A percentile compares a stretch with the other conserved stretches of the same genome.
Conservation (phyloP, 1,140 invertebrate genomes). For the Zophobas morio region DNA sequence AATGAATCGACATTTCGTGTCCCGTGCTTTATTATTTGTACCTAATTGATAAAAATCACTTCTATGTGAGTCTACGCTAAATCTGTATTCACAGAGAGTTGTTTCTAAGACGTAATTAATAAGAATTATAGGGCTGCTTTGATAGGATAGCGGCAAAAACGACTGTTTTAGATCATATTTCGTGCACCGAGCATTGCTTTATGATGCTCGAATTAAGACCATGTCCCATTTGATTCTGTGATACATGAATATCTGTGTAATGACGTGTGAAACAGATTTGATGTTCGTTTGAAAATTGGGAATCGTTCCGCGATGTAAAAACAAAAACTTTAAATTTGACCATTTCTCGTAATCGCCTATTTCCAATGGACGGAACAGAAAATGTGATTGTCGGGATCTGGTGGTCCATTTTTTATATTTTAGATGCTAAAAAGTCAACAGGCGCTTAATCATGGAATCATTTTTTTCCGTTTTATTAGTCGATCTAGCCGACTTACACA, state of each 20-base stretch:
- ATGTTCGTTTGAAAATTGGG: conserved; percentile 13
- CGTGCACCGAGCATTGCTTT: conserved; percentile 35
- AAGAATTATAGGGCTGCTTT: conserved; percentile 35
- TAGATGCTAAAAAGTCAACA: conserved; percentile 56
- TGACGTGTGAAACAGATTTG: conserved; percentile 14
- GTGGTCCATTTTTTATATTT: conserved; percentile 56
- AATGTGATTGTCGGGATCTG: conserved; percentile 44
- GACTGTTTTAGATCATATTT: conserved; percentile 40
- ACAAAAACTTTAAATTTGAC: conserved; percentile 12
- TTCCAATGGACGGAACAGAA: conserved; percentile 17
- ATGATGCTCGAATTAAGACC: conserved; percentile 31
- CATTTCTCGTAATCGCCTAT: conserved; percentile 16
- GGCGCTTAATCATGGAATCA: conserved; percentile 33
- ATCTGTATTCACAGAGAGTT: conserved; percentile 23
- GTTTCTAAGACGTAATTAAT: conserved; percentile 32
- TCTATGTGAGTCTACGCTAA: conserved; percentile 19
- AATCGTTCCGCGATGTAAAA: background rate
- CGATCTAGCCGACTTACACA: conserved; percentile 23
- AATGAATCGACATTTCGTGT: conserved; percentile 34
- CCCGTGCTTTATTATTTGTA: conserved; percentile 26
- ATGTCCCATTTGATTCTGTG: conserved; percentile 39
- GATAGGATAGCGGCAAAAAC: conserved; percentile 36
- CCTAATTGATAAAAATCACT: conserved; percentile 12
- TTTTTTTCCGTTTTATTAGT: conserved; percentile 30
- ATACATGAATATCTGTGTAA: conserved; percentile 37